phyloP scores from a whole-genome alignment of 2,888 invertebrate genomes.

The Cantharis lateralis region DNA sequence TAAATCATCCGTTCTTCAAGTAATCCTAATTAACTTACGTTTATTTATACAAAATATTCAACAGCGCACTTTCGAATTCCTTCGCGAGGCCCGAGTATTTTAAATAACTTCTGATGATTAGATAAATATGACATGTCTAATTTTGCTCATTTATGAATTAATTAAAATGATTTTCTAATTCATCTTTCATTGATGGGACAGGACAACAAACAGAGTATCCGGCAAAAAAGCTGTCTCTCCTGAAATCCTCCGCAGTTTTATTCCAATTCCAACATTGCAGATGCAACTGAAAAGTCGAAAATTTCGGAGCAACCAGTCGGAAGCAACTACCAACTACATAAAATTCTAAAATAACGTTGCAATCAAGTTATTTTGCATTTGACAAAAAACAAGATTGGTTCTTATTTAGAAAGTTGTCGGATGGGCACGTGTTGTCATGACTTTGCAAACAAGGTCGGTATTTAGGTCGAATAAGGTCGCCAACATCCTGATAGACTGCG shows the following conservation, averaged over 20 bases:
- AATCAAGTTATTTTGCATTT: background rate
- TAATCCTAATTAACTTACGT: background rate
- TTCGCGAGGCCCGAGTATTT: background rate
- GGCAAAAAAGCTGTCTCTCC: background rate
- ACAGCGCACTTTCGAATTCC: conserved; percentile 1
- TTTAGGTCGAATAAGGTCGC: conserved; percentile 47
- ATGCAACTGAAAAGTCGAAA: background rate
- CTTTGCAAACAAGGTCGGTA: conserved; percentile 50
- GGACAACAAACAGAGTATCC: background rate
- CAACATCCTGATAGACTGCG: conserved; percentile 51
- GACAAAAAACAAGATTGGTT: conserved; percentile 26
- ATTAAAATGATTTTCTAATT: background rate
- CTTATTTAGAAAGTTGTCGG: conserved; percentile 35
- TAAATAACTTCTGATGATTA: background rate
- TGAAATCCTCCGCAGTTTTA: background rate
- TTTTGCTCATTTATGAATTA: conserved; percentile 1
- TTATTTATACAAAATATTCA: background rate
- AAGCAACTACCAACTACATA: background rate
- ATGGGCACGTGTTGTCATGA: conserved; percentile 44
- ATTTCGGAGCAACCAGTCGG: background rate
- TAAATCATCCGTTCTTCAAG: background rate
- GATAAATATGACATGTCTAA: background rate
- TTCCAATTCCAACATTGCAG: background rate
- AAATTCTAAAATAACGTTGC: background rate
- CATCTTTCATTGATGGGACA: background rate